Evolutionary conservation across 2,113 vertebrate species (phyloP), one percentile per base, ranked within the genome.

Genomic region (Atlantisia rogersi): DNA sequence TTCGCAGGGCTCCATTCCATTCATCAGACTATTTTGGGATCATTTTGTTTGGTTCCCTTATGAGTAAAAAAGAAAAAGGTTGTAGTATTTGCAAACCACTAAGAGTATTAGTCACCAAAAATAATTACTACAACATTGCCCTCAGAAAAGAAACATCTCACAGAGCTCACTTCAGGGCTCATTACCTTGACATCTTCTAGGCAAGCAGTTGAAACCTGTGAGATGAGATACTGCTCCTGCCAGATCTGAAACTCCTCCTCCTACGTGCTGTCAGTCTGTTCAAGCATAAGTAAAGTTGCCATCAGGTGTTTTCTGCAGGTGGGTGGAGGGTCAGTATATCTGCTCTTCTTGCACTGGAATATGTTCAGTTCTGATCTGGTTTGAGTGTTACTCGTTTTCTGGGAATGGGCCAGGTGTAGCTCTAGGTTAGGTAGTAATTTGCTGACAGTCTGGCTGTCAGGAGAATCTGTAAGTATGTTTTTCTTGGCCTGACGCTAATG

Each of bases 371-470:
- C 22, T 52, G 42, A 63, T 93, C 71, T 83, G 29, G 17, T 86
- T 77, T 16, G 3, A 78, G 80, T 56, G 46, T 85, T 59, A 69
- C 40, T 90, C 3, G 4, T 59, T 88, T 93, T 78, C 62, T 71
- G 76, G 71, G 63, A 77, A 88, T 3, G 31, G 56, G 26, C 52
- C 75, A 78, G 7, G 28, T 67, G 42, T 67, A 40, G 40, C 31
- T 90, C 37, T 76, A 73, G 52, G 60, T 88, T 85, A 80, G 52
- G 62, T 69, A 92, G 73, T 82, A 76, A 87, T 94, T 77, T 93
- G 26, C 60, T 86, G 75, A 62, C 80, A 94, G 71, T 55, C 56
- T 86, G 50, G 37, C 79, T 90, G 60, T 81, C 64, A 78, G 60
- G 90, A 71, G 92, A 80, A 86, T 82, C 31, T 1, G 0, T 53